Conservation (phyloP, 2,797 vertebrate species). For the Perodicticus potto region DNA sequence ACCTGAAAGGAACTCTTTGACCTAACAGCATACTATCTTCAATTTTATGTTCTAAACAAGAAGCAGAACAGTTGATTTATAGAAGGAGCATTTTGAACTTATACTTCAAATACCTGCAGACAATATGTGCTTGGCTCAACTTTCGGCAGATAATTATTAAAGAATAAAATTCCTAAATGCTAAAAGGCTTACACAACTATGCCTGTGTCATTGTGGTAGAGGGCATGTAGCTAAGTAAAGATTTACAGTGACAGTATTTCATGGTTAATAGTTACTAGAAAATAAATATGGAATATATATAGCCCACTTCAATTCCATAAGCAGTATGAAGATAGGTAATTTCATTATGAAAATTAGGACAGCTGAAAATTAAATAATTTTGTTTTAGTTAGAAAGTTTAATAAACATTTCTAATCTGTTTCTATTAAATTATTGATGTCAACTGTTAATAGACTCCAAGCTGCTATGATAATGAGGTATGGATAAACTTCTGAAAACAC, state of each 20-base stretch:
- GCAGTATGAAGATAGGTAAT: not conserved
- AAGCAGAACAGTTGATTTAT: not conserved
- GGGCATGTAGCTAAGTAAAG: not conserved
- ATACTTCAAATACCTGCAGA: not conserved
- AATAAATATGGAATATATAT: constrained; percentile 1
- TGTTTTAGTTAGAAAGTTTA: constrained; percentile 42
- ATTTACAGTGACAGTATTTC: not conserved
- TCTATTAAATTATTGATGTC: constrained; percentile 36
- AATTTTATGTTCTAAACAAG: not conserved
- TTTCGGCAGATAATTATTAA: constrained; percentile 19
- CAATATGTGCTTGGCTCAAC: not conserved
- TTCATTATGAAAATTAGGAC: constrained; percentile 15
- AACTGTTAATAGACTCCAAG: not conserved
- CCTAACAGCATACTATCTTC: not conserved
- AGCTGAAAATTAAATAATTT: constrained; percentile 20
- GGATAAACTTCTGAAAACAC: constrained; percentile 36
- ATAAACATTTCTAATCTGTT: constrained; percentile 25
- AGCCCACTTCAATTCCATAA: not conserved
- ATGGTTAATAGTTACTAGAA: constrained; percentile 1
- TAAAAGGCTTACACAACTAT: not conserved
- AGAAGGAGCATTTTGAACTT: constrained; percentile 33
- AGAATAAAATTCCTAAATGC: constrained; percentile 27
- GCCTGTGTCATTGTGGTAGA: not conserved
- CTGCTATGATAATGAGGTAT: not conserved
- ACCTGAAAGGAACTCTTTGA: constrained; percentile 3